phyloP scores from a whole-genome alignment of 92 coral and sea anemone species.

The Bergia sp. region DNA sequence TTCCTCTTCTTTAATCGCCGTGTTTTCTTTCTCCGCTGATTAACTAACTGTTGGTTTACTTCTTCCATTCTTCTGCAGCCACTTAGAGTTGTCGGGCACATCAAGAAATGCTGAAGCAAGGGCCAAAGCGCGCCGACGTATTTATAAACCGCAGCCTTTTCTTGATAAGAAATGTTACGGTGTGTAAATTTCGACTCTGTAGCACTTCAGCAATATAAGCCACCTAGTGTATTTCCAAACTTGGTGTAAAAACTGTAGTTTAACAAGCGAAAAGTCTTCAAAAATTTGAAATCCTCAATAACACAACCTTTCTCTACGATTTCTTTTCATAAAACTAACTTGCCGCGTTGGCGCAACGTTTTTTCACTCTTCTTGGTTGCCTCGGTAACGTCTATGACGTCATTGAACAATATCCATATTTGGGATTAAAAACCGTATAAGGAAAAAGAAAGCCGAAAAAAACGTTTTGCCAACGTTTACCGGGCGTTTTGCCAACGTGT shows the following conservation, averaged over 20 bases:
- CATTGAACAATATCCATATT: background rate
- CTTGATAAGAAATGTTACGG: background rate
- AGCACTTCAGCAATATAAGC: background rate
- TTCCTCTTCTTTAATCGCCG: slow-evolving; percentile 79
- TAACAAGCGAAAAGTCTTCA: background rate
- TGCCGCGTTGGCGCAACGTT: slow-evolving; percentile 40
- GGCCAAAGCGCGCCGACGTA: slow-evolving; percentile 37
- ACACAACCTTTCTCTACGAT: background rate
- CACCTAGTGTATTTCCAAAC: background rate
- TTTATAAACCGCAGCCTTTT: background rate
- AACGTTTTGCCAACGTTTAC: slow-evolving; percentile 4
- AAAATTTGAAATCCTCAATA: background rate
- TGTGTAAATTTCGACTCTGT: background rate
- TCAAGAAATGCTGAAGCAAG: background rate
- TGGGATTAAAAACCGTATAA: background rate
- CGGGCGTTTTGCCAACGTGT: background rate
- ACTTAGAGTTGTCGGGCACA: slow-evolving; percentile 31
- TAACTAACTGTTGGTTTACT: slow-evolving; percentile 27
- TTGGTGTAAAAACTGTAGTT: background rate
- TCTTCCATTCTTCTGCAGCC: slow-evolving; percentile 38
- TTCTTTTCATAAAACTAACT: background rate
- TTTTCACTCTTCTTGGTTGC: slow-evolving; percentile 5
- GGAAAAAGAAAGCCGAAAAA: background rate
- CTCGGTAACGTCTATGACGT: slow-evolving; percentile 35
- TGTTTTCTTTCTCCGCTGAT: slow-evolving; percentile 64